Base-by-base conservation (phyloP, 2,113 vertebrate species). In the Rhinoderma darwinii region DNA sequence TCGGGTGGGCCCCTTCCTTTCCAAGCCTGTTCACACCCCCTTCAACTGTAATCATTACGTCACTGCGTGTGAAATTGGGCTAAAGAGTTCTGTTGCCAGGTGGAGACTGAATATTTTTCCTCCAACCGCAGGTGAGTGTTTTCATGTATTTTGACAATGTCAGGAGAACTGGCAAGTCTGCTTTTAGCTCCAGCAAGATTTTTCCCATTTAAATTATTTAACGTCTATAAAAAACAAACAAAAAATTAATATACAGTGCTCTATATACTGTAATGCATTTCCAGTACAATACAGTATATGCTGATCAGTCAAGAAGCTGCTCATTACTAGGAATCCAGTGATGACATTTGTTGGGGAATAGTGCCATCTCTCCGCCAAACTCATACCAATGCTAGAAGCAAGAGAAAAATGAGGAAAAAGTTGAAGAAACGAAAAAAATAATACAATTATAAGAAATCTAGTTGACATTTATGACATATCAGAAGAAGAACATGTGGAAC, bases 331-430 rank as follows among this genome's bases (percentile, higher is more conserved):
- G 72, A 37, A 56, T 11, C 76, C 25, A 35, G 30, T n/a, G 17
- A 54, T 51, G 22, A 4, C 59, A 86, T 79, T 68, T 70, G 56
- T 30, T 41, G n/a, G 75, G 43, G 32, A 70, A 86, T 79, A 86
- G 75, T 86, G 84, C 84, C 84, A 79, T 27, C 84, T 86, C 61
- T 68, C 84, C 79, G 84, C 20, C 63, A 35, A 41, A n/a, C 7
- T 18, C 30, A 54, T 44, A 70, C 41, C 39, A 18, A 35, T 56
- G 25, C 66, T 11, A 70, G 82, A 14, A 35, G 20, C 30, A 20
- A 43, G 3, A 4, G 20, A 43, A n/a, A 41, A 15, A 6, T 22
- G 11, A 1, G 27, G 14, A 44, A n/a, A 43, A 27, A n/a, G n/a
- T n/a, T n/a, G 17, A 37, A 43, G 27, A 41, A 15, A 6, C 39